Evolutionary conservation across 2,113 vertebrate genomes (phyloP), one percentile per base, ranked within the genome.

Genomic region (Oenanthe oenanthe): DNA sequence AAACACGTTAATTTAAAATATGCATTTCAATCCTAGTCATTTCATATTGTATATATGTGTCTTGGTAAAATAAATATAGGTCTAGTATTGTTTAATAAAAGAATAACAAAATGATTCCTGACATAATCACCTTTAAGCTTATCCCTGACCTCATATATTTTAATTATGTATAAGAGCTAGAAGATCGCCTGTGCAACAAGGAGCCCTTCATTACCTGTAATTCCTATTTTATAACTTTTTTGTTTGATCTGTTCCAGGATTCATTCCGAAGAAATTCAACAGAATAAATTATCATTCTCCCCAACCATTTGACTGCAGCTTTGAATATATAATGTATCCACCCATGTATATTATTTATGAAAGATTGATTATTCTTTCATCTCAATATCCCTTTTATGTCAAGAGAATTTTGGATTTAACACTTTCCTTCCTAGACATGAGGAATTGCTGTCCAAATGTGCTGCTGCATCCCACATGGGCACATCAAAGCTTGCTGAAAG

Each of bases 211-310:
- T 98, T 98, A 97, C 97, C 86, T 93, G 45, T 98, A 98, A 98
- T 98, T 97, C 98, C 97, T 96, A 97, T 97, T 97, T 98, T 96
- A 98, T 98, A 97, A 98, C 98, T 97, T 98, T 96, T 98, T 97
- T 98, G 98, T 98, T 98, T 98, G 98, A 97, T 98, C 98, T 98
- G 95, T 92, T 96, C 95, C 91, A 90, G 94, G 95, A 97, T 97
- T 97, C 97, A 97, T 97, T 97, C 97, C 82, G 88, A 94, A 97
- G 97, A 96, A 97, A 98, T 97, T 97, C 97, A 96, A 63, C 96
- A 96, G 97, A 97, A 98, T 98, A 98, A 98, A 96, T 97, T 97
- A 98, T 97, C 96, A 85, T 96, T 97, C 95, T 97, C 95, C 96
- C 96, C 70, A 63, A 97, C 95, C 96, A 96, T 97, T 97, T 96